Conservation (phyloP, 2,888 invertebrate genomes). For the Dynastes hyllus region DNA sequence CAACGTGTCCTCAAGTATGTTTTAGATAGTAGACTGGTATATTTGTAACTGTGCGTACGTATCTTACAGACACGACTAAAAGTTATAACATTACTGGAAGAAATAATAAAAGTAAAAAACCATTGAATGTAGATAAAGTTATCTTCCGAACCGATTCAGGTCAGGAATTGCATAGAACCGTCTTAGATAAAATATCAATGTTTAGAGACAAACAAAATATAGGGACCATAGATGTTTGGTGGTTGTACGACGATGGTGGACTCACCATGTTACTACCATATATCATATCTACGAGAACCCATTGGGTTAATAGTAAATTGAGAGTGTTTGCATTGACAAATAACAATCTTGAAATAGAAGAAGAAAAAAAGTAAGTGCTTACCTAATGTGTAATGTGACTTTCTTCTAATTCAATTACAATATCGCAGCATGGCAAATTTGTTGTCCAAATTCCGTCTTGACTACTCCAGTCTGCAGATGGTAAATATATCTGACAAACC, state of each 20-base stretch:
- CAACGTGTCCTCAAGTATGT: slow-evolving; percentile 49
- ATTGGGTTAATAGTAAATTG: slow-evolving; percentile 78
- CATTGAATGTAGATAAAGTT: slow-evolving; percentile 60
- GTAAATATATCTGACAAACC: slow-evolving; percentile 92
- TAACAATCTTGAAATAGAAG: slow-evolving; percentile 83
- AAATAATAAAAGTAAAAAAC: slow-evolving; percentile 60
- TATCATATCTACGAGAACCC: slow-evolving; percentile 78
- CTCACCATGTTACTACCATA: slow-evolving; percentile 83
- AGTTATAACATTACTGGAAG: slow-evolving; percentile 51
- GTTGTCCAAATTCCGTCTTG: slow-evolving; percentile 94
- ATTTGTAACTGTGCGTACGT: no score
- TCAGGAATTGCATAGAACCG: slow-evolving; percentile 74
- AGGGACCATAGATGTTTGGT: slow-evolving; percentile 71
- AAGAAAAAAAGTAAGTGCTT: slow-evolving; percentile 84
- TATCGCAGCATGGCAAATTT: slow-evolving; percentile 90
- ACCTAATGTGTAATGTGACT: no score
- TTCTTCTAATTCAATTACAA: no score
- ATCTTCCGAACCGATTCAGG: slow-evolving; percentile 60
- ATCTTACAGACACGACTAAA: slow-evolving; percentile 53
- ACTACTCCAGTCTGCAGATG: slow-evolving; percentile 93
- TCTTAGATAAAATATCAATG: slow-evolving; percentile 81
- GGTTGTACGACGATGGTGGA: slow-evolving; percentile 60
- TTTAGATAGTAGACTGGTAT: background rate
- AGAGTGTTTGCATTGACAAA: slow-evolving; percentile 88
- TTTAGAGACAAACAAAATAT: slow-evolving; percentile 86